Base-by-base conservation (phyloP, 2,113 vertebrate genomes). In the Stigmatopora argus region DNA sequence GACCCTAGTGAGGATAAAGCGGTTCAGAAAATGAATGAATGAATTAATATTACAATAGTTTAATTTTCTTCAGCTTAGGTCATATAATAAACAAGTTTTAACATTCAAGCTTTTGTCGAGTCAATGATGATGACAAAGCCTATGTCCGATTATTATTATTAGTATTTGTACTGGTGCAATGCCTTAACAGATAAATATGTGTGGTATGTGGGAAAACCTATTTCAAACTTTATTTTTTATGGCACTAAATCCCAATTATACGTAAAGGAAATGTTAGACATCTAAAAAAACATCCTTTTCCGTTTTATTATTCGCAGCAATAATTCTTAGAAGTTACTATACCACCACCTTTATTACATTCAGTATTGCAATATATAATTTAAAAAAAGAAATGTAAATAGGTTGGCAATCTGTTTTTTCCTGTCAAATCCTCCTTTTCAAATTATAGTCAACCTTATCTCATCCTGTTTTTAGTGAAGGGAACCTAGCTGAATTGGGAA, bases 381-480 rank as follows among this genome's bases (percentile, higher is more conserved):
- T 2, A 21, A 21, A 45, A 44, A 41, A 2, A 38, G 17, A 18
- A 59, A 59, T n/a, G 18, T 18, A 17, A 57, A 4, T 17, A 57
- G 56, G n/a, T 19, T 13, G n/a, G 4, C 35, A 44, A 41, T 14
- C 14, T 38, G 14, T 21, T 61, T 12, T 59, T 59, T 18, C 14
- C 59, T 14, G 19, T n/a, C 12, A 44, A 21, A 44, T 19, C 19
- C 2, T 70, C 80, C 71, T 60, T 48, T 62, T 81, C 77, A 80
- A 82, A 78, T 63, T 67, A 41, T 58, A 69, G 58, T 67, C 67
- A 48, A 9, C 15, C 38, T 6, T 11, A 58, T 64, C 71, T n/a
- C 75, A 66, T 87, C 86, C 86, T 89, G 85, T 88, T 88, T 84
- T 79, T 60, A 31, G 68, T 10, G 8, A 58, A 67, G 65, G 62